Evolutionary conservation across 2,888 invertebrate species (phyloP), one percentile per base, ranked within the genome.

Genomic region (Zaprionus obscuricornis): DNA sequence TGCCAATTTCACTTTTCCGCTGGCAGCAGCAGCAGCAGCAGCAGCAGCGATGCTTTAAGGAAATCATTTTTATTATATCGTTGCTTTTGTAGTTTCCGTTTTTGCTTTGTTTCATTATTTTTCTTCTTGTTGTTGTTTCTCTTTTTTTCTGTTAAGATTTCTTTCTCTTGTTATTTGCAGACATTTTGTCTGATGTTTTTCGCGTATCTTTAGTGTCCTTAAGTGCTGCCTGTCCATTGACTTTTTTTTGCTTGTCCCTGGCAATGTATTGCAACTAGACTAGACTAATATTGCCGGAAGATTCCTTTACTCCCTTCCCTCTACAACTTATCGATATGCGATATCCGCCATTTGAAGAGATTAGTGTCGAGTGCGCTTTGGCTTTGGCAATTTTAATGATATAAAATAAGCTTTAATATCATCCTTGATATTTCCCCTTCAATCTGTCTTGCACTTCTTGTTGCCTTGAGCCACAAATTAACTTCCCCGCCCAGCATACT

Each of bases 1-100:
- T 73, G 71, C 77, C 79, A 76, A 72, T 79, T 81, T 78, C 64
- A 66, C 60, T 69, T 65, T 83, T 75, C 73, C 78, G 68, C 64
- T 52, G 45, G 31, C 59, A 56, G n/a, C n/a, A n/a, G n/a, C n/a
- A n/a, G n/a, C n/a, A n/a, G n/a, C n/a, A n/a, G n/a, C n/a, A n/a
- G n/a, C n/a, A n/a, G n/a, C n/a, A n/a, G 66, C 59, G 18, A 42
- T 29, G 45, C 54, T 62, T 46, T 52, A 36, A 67, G 82, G 77
- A 74, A 86, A 75, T 86, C 72, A 81, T 86, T 85, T 85, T 85
- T 81, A 83, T 85, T 85, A 74, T 81, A 81, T 76, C 74, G 79
- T 71, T 56, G 74, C 72, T 76, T 76, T 81, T 78, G 82, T 71
- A 70, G 77, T 72, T 85, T 81, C 77, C 82, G 68, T 66, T 65